Evolutionary conservation across 2,888 invertebrate genomes (phyloP), one percentile per base, ranked within the genome.

Genomic region (Drosophila kanekoi): DNA sequence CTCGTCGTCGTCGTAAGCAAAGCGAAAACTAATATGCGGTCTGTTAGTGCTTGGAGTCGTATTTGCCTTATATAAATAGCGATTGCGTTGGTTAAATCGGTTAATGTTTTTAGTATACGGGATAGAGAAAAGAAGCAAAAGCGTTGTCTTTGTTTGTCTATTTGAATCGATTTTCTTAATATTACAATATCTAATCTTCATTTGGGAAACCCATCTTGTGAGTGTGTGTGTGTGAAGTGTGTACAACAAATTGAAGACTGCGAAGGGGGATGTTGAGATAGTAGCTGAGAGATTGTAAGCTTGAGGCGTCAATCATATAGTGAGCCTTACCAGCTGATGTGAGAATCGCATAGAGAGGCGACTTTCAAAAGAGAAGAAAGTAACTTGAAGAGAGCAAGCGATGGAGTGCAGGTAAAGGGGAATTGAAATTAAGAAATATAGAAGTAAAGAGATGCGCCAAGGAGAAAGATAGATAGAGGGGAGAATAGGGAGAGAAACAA

Each of bases 1-100:
- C 72, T 92, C 92, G 87, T 89, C 87, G 71, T 91, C 92, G 87
- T 92, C 92, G 78, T 86, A 89, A 77, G 91, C 90, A 89, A 90
- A 92, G 90, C 91, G 91, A 86, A 87, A 90, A 85, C 91, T 91
- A 88, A 87, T 91, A 81, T 89, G 90, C 79, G 89, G 74, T 88
- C 87, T 82, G 89, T 90, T 89, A 80, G 85, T 81, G 79, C 89
- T 81, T 74, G 89, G 72, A 69, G 86, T 87, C 86, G 73, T 70
- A 76, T 79, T 65, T 73, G 79, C 87, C 89, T 89, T 85, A 71
- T 81, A 77, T 77, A 79, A 69, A 62, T 72, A 73, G 76, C 79
- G 74, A 73, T 79, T 69, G 83, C 80, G 61, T 77, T 65, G 70
- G 87, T 87, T 86, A 88, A 76, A 77, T 80, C 41, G 53, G 75